Evolutionary conservation across 2,888 invertebrate genomes (phyloP), one percentile per base, ranked within the genome.

Genomic region (Mimumesa dahlbomi): DNA sequence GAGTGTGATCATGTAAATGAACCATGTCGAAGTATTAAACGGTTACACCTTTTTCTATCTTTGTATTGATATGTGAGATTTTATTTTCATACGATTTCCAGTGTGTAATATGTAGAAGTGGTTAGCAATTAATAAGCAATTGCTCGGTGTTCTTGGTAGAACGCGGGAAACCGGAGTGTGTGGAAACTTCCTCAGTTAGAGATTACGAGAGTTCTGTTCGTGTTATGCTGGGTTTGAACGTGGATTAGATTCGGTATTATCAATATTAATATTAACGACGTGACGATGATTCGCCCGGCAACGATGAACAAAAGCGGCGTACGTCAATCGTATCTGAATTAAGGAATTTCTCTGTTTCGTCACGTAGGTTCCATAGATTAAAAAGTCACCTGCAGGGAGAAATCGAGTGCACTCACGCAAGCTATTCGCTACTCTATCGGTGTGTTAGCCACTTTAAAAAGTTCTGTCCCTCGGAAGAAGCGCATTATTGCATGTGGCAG

Each of bases 331-430:
- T 69, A 40, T 65, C 21, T 21, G 16, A 36, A 22, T 11, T 13
- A 22, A 36, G 43, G 58, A 77, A 78, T 61, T 63, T 36, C 34
- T 13, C 31, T 40, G 40, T 58, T 43, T 22, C 42, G 52, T 54
- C 68, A 69, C 75, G 69, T 67, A 58, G 54, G 4, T 22, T 11
- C n/a, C 13, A 18, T 21, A 38, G 62, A 63, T 77, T 63, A 69
- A 77, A 66, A 42, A 40, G 48, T 62, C 19, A 36, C 21, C 36
- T 31, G 40, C 46, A 38, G 42, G 36, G 64, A 52, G 73, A 64
- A 63, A 73, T 66, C 80, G 73, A 36, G 34, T 40, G 22, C 54
- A 64, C 31, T 68, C 68, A 45, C 43, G 48, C 53, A 38, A 9
- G 18, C 18, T 31, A 18, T 9, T 45, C 42, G 16, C 25, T 25